These are phyloP conservation scores for Automeris io DNA, from an alignment of 2,888 invertebrate genomes.

Conservation along the genomic window DNA sequence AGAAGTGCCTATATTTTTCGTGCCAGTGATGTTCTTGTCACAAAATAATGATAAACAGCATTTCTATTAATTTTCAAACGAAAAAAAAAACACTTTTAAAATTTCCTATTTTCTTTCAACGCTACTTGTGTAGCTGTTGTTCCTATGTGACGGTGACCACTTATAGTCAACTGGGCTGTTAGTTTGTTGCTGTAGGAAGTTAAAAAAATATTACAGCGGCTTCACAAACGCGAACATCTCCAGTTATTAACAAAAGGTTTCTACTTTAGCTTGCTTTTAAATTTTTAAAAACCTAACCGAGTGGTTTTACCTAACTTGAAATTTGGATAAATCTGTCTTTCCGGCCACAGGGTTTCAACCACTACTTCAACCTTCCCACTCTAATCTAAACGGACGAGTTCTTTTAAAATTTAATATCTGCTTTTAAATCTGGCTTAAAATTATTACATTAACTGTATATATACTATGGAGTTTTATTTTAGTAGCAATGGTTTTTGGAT, in stretches of 20 bases:
- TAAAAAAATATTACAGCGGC: background rate
- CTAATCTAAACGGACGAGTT: conserved; percentile 39
- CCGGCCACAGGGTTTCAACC: conserved; percentile 44
- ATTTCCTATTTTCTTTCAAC: no score
- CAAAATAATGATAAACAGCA: no score
- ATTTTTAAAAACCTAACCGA: conserved; percentile 29
- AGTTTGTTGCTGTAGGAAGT: background rate
- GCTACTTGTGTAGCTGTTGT: no score
- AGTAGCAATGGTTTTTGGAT: no score
- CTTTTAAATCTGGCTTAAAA: conserved; percentile 21
- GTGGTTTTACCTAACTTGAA: conserved; percentile 39
- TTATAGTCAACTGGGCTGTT: background rate
- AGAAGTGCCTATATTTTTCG: no score
- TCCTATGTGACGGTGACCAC: no score
- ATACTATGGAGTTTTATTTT: background rate
- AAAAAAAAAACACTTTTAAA: background rate
- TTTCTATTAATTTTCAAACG: no score
- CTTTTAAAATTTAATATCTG: conserved; percentile 29
- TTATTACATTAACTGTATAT: conserved; percentile 18
- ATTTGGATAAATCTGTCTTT: conserved; percentile 57
- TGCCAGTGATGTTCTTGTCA: no score
- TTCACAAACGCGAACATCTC: background rate
- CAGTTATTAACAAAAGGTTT: no score
- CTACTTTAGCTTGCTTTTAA: conserved; percentile 2
- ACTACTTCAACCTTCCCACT: conserved; percentile 27